Base-by-base conservation (phyloP, 2,797 vertebrate species). In the Phataginus tetradactyla region DNA sequence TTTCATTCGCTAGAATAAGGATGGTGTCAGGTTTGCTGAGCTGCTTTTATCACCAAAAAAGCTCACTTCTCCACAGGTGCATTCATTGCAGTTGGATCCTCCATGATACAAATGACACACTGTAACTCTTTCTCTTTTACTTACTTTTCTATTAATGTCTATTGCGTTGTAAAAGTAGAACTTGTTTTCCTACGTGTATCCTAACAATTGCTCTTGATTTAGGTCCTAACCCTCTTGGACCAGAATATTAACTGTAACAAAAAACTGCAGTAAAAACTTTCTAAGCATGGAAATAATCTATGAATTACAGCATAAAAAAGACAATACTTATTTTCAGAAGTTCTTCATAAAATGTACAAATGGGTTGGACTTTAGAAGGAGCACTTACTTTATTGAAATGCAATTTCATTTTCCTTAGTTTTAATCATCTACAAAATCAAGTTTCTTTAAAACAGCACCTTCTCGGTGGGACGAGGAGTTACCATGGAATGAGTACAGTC, bases 341-440 rank as follows among this genome's bases (percentile, higher is more conserved):
- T 45, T 32, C 23, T 27, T 42, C 57, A 66, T 23, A 27, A 61
- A 68, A 59, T 25, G 10, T 27, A 59, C 0, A n/a, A 51, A 87
- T 88, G 5, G 32, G 9, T 85, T 77, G 25, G 5, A 25, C 27
- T 53, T 80, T 80, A 85, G 45, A 77, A 81, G 64, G 23, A 42
- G n/a, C 6, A 45, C 11, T 75, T 91, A 25, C 34, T 74, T 57
- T 61, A n/a, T 34, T 84, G 34, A 0, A 51, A 12, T 39, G 1
- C 42, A 49, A 75, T 49, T 94, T 84, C 27, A 49, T 39, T 92
- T 84, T 69, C 18, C 20, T 64, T 79, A 32, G 34, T 90, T 83
- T 90, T 57, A 57, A 29, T 51, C 25, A 59, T 39, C n/a, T 63
- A 11, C 3, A 4, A 86, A 84, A 49, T 69, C 6, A 34, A 23